Evolutionary conservation across 2,888 invertebrate genomes (phyloP).

Genomic region (Carabus problematicus): DNA sequence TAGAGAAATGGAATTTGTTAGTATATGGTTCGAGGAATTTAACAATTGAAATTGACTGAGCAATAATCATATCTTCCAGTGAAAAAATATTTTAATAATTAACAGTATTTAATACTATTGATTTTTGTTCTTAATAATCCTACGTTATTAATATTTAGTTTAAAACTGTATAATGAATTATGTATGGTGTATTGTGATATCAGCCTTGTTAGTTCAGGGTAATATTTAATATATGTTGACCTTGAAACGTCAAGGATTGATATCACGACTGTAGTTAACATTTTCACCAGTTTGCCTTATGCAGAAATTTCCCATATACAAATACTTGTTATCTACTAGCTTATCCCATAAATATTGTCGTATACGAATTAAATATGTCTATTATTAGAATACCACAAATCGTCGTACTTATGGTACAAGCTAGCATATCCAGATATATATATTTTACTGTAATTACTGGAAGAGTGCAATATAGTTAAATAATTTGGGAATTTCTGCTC

Average conservation of each 20-base stretch:
- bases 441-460: too few relatives aligned
- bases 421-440: too few relatives aligned
- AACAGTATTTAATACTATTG: too few relatives aligned
- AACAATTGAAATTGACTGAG: conserved; percentile 17
- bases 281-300: conserved; percentile 23
- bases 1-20: background rate
- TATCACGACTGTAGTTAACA: background rate
- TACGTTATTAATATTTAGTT: background rate
- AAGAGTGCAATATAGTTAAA: background rate
- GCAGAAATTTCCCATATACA: background rate
- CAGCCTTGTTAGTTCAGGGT: background rate
- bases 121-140: too few relatives aligned
- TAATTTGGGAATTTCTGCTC: conserved; percentile 14
- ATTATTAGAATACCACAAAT: background rate
- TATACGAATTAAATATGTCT: background rate
- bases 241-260: too few relatives aligned
- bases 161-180: conserved; percentile 8
- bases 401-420: too few relatives aligned
- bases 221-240: background rate
- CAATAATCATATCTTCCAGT: conserved; percentile 34
- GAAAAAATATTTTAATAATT: background rate
- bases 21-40: conserved; percentile 4
- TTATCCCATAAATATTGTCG: background rate
- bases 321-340: background rate
- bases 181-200: conserved; percentile 4